Conservation (phyloP, 2,797 vertebrate genomes). For the Peromyscus attwateri region DNA sequence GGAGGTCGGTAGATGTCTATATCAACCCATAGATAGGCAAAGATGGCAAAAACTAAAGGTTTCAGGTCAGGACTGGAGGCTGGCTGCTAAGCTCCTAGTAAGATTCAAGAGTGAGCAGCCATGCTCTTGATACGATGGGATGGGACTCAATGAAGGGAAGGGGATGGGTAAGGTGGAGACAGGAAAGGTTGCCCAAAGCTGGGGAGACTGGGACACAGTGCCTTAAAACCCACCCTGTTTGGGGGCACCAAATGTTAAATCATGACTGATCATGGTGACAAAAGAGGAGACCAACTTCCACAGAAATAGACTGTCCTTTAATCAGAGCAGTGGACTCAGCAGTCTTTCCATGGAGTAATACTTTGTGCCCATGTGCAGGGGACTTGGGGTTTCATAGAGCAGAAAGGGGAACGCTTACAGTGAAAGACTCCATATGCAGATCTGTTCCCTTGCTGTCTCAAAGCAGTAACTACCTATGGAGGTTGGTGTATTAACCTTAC, state of each 20-base stretch:
- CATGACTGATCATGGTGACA: neutral
- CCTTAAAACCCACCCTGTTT: neutral
- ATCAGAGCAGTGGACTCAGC: neutral
- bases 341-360: neutral
- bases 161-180: neutral
- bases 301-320: neutral
- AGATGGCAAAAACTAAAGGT: neutral
- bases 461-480: neutral
- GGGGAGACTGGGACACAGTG: neutral
- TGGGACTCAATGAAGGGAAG: neutral
- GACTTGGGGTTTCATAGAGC: neutral
- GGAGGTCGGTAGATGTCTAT: neutral
- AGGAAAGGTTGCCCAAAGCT: neutral
- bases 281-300: neutral
- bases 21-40: neutral
- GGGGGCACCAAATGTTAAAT: neutral
- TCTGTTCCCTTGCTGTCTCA: neutral
- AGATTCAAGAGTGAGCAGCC: neutral
- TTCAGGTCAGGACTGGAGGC: neutral
- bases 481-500: neutral
- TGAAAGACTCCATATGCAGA: neutral
- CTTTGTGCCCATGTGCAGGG: neutral
- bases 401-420: neutral
- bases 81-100: too few species aligned
- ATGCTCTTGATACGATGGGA: too few species aligned